Conservation (phyloP, 37 sponge, comb jelly and placozoan genomes). For the Geodia barretti region DNA sequence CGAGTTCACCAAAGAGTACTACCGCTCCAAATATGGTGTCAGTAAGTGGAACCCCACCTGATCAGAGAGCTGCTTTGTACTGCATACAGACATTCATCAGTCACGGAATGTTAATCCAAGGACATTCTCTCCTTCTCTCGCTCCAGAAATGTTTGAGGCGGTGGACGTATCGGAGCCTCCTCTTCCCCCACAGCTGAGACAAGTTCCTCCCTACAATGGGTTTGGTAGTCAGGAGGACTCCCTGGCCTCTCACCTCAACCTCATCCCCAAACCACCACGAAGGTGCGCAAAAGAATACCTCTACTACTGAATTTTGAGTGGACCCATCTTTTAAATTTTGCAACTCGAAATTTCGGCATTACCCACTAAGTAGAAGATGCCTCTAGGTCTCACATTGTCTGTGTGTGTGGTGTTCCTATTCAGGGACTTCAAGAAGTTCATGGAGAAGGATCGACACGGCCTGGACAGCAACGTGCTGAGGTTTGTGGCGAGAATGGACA, state of each 20-base stretch:
- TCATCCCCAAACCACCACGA: slow-evolving; percentile 94
- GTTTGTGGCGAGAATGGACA: slow-evolving; percentile 90
- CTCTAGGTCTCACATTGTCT: too few relatives aligned
- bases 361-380: too few relatives aligned
- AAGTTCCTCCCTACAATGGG: slow-evolving; percentile 92
- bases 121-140: background rate
- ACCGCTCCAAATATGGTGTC: slow-evolving; percentile 86
- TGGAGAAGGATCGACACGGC: slow-evolving; percentile 98
- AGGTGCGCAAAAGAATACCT: too few relatives aligned
- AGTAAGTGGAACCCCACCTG: too few relatives aligned
- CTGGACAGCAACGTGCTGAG: slow-evolving; percentile 93
- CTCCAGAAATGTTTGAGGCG: slow-evolving; percentile 69
- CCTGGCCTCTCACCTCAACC: slow-evolving; percentile 77
- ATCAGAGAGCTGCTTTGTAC: background rate
- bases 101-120: background rate
- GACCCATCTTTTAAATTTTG: too few relatives aligned
- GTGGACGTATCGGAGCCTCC: slow-evolving; percentile 54
- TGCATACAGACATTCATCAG: background rate
- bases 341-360: too few relatives aligned
- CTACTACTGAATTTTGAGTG: too few relatives aligned
- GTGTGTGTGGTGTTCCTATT: background rate
- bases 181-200: slow-evolving; percentile 28
- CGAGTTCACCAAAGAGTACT: slow-evolving; percentile 93
- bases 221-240: slow-evolving; percentile 98
- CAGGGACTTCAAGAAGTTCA: slow-evolving; percentile 94